Evolutionary conservation across 1,140 invertebrate genomes (phyloP), one percentile per base, ranked within the genome.

Genomic region (Probaryconus sp.): DNA sequence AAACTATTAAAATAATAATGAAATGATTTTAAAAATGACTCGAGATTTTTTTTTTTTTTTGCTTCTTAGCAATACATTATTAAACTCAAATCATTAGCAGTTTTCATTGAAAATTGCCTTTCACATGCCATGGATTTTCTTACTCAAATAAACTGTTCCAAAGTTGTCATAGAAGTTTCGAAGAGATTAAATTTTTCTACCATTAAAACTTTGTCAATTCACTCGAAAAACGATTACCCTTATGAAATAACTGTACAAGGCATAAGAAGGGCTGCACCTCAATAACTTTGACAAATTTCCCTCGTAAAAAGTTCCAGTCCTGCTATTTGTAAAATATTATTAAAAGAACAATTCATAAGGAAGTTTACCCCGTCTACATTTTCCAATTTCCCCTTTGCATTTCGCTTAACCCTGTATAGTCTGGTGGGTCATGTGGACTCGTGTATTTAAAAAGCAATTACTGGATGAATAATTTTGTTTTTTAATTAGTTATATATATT

Each of bases 191-290:
- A 69, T 69, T 69, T 69, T 69, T 69, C 35, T 43, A 28, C 50
- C 64, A 60, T 69, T 60, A 60, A 69, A 69, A 69, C 65, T 69
- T 69, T 60, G 55, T 60, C 65, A 53, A 69, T 69, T 69, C 65
- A 35, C 53, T 58, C 45, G 65, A 69, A 60, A 68, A 69, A 60
- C 65, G 65, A 69, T 69, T 69, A 50, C 53, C 53, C 38, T 60
- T 51, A 37, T 51, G 45, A 69, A 60, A 69, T 45, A 50, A 60
- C 56, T 58, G 53, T 69, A 69, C 55, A 60, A 28, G n/a, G 26
- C 31, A 37, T 21, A 53, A 45, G 43, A 60, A 53, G 53, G 65
- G 47, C 53, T 45, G 33, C 65, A 42, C 24, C 53, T 60, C 45
- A 60, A 50, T 68, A 68, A 68, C 33, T 68, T 45, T 68, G 64